Conservation (phyloP, 2,797 vertebrate species). For the Gymnothorax javanicus region DNA sequence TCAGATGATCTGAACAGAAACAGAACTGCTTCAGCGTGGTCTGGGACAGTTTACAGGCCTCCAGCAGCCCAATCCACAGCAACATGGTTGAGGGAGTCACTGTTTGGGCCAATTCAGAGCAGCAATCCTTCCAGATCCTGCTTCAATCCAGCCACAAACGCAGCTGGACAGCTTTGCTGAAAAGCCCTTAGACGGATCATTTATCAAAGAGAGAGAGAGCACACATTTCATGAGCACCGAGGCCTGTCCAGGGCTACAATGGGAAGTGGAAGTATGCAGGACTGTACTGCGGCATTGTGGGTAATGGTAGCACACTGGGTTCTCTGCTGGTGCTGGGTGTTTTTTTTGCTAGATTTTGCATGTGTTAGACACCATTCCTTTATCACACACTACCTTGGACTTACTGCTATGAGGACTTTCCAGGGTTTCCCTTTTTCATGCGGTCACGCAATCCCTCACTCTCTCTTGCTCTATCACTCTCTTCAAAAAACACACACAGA, state of each 20-base stretch:
- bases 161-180: neutral
- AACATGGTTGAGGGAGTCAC: neutral
- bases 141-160: neutral
- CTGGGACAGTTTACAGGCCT: neutral
- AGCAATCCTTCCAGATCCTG: neutral
- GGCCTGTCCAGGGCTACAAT: neutral
- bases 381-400: neutral
- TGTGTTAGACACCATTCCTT: neutral
- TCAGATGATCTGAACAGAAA: neutral
- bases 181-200: neutral
- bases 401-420: slow-evolving; percentile 15
- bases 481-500: neutral
- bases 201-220: neutral
- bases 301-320: neutral
- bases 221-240: neutral
- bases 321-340: neutral
- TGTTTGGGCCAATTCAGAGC: neutral
- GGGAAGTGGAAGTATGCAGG: neutral
- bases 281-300: neutral
- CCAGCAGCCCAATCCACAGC: neutral
- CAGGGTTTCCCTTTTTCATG: slow-evolving; percentile 21
- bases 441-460: slow-evolving; percentile 14
- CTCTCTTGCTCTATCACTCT: neutral
- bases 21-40: neutral
- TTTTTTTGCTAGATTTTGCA: neutral